Base-by-base conservation (phyloP, 2,888 invertebrate genomes). In the Ctena decussata region DNA sequence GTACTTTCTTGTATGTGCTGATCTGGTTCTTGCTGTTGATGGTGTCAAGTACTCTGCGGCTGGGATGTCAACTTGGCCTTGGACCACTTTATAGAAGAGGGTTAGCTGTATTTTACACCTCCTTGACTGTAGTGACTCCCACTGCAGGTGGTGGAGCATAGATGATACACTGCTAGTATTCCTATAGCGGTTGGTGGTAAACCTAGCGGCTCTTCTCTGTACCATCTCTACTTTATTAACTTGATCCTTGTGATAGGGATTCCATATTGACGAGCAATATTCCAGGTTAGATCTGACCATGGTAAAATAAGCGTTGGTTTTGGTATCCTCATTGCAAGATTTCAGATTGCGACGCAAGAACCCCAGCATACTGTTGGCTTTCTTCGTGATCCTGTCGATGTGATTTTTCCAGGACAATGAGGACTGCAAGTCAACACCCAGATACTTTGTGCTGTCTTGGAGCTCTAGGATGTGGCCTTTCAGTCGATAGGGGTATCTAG, bases 341-440 rank as follows among this genome's bases (percentile, higher is more conserved):
- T 21, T 39, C 8, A 79, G 60, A 32, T 73, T 72, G 8, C 79
- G 32, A 32, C 44, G 24, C 18, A 79, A 30, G 44, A 79, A 79
- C 1, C 73, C 79, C 5, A 79, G 30, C 72, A 73, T 79, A 37
- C 41, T 73, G 44, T 79, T 73, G 18, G 79, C 72, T 39, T 78
- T 79, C 41, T 79, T 82, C 18, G 73, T 65, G 18, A 71, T 57
- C 49, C 77, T 53, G 65, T 82, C 60, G 30, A 73, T 77, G 37
- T 82, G 82, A 5, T 6, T n/a, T 37, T 73, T 77, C 72, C 60
- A 82, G 15, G 60, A 24, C 41, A 70, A 15, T 32, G 77, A 76
- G n/a, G 73, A 76, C n/a, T 49, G 69, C 0, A 83, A 12, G 69
- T 79, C 78, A 12, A 78, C 70, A 5, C 83, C 83, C 6, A 83